A percentile compares a stretch with the other conserved stretches of the same genome.
These are phyloP conservation scores for Tychaedon coryphoeus DNA, from an alignment of 2,113 vertebrate species.

Conservation along the genomic window DNA sequence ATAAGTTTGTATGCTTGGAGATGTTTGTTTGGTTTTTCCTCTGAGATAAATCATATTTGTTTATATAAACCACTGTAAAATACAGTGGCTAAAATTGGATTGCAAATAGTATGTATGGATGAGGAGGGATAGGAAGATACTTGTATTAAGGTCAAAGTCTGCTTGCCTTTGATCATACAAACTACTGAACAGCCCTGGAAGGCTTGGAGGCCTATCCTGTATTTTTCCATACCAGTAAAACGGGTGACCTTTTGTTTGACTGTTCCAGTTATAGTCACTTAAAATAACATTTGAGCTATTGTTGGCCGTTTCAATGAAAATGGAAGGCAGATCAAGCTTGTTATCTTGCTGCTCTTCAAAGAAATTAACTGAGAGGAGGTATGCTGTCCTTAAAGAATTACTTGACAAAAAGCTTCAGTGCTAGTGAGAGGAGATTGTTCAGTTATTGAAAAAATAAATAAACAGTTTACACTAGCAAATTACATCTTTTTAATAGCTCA, in stretches of 20 bases:
- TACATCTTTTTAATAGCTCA: not conserved
- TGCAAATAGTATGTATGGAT: not conserved
- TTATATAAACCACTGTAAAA: not conserved
- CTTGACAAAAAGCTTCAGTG: not conserved
- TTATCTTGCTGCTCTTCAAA: not conserved
- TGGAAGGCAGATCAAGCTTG: constrained; percentile 1
- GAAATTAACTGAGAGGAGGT: not conserved
- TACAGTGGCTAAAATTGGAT: not conserved
- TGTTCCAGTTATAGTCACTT: constrained; percentile 47
- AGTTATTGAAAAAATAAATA: not conserved
- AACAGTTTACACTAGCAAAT: not conserved
- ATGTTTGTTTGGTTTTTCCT: not conserved
- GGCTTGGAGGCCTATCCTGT: not conserved
- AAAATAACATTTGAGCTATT: constrained; percentile 60
- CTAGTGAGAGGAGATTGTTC: not conserved
- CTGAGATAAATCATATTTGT: not conserved
- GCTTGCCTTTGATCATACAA: not conserved
- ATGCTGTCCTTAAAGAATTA: not conserved
- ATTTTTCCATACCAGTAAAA: constrained; percentile 54
- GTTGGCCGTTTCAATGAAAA: constrained; percentile 18
- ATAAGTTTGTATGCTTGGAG: not conserved
- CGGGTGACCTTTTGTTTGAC: constrained; percentile 58
- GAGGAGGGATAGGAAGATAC: not conserved
- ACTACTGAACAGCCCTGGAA: not conserved
- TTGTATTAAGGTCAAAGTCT: not conserved